Evolutionary conservation across 2,888 invertebrate species (phyloP).

Genomic region (Mythimna lalbum): DNA sequence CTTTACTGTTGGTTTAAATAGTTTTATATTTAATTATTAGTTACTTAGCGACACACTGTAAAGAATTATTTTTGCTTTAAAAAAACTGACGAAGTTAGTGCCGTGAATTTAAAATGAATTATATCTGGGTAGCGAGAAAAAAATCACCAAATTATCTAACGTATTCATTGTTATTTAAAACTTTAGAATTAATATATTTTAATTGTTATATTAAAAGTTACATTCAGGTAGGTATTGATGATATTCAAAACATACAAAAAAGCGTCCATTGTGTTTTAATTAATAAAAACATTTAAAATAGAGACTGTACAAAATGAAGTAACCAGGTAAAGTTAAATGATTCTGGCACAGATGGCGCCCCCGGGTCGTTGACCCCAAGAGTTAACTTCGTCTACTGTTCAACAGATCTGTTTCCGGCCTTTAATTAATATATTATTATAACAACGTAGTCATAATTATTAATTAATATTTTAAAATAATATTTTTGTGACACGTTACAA

Average conservation of each 20-base stretch:
- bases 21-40: background rate
- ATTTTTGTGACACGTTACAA: background rate
- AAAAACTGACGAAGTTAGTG: background rate
- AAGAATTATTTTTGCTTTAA: background rate
- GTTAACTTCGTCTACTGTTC: conserved; percentile 50
- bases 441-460: conserved; percentile 18
- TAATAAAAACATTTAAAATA: conserved; percentile 22
- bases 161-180: background rate
- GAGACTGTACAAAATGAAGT: conserved; percentile 26
- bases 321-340: conserved; percentile 39
- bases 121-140: too few species aligned
- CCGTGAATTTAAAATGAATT: too few species aligned
- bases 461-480: background rate
- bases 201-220: background rate
- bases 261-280: background rate
- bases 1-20: background rate
- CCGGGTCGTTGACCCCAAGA: conserved; percentile 73
- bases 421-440: conserved; percentile 28
- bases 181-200: background rate
- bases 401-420: conserved; percentile 42
- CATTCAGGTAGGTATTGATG: background rate
- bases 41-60: background rate
- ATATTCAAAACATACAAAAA: background rate
- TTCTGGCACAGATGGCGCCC: conserved; percentile 74
- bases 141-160: too few species aligned